Conservation (phyloP, 1,140 invertebrate species). For the Papilio polytes region DNA sequence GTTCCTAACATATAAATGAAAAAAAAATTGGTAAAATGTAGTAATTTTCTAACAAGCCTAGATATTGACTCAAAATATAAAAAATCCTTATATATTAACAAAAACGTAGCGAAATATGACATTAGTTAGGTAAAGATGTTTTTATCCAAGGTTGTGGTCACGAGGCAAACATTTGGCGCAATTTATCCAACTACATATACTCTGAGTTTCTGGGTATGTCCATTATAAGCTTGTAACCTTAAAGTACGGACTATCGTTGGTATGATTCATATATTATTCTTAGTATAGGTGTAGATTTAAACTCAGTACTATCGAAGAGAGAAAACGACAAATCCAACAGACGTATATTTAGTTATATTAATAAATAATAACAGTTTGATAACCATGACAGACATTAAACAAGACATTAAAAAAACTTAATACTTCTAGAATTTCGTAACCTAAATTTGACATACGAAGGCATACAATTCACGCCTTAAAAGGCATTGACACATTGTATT, state of each 20-base stretch:
- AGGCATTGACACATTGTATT: not conserved
- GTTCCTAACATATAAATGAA: no score
- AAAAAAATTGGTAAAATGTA: not conserved
- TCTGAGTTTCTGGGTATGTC: no score
- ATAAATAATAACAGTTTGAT: no score
- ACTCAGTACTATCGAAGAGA: no score
- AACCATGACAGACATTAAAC: not conserved
- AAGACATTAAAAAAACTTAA: not conserved
- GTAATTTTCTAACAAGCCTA: not conserved
- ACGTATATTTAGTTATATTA: no score
- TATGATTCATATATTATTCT: no score
- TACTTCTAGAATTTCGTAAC: not conserved
- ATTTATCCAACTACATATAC: no score
- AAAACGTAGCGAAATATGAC: not conserved
- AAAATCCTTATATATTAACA: not conserved
- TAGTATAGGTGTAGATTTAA: no score
- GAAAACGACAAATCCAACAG: no score
- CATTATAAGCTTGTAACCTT: not conserved
- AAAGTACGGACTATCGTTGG: not conserved
- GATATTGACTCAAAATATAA: not conserved
- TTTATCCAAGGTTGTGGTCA: not conserved
- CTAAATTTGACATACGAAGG: not conserved
- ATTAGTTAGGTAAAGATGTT: not conserved
- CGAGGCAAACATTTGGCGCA: no score
- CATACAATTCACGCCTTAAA: not conserved